Percentiles rank a stretch among this genome's conserved stretches.
phyloP scores from a whole-genome alignment of 2,797 vertebrate genomes.

The Lemur catta region DNA sequence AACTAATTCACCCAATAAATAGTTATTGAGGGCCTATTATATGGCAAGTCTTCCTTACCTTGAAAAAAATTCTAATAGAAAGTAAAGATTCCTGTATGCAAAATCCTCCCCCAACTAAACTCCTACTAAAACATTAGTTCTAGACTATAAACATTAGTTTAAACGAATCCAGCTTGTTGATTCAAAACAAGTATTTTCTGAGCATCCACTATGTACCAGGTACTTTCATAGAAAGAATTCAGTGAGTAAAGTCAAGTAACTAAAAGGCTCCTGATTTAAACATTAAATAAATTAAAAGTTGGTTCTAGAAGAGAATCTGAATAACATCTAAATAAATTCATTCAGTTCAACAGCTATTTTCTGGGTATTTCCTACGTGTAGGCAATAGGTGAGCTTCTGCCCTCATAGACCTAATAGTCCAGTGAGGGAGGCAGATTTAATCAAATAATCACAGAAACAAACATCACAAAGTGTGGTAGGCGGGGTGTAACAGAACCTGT shows the following conservation, averaged over 20 bases:
- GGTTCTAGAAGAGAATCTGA: constrained; percentile 5
- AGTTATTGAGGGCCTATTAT: not conserved
- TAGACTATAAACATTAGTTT: constrained; percentile 23
- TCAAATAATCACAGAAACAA: not conserved
- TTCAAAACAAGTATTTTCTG: constrained; percentile 25
- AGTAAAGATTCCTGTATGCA: constrained; percentile 24
- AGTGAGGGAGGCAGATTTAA: not conserved
- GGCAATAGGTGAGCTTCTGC: not conserved
- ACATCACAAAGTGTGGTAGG: not conserved
- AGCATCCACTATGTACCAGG: not conserved
- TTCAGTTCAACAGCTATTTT: not conserved
- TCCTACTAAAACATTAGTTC: constrained; percentile 11
- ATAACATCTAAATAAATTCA: constrained; percentile 9
- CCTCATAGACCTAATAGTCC: not conserved
- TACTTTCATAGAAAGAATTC: constrained; percentile 31
- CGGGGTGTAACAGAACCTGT: not conserved
- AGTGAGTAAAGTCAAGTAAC: not conserved
- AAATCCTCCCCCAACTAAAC: not conserved
- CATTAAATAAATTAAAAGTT: constrained; percentile 26
- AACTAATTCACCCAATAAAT: not conserved
- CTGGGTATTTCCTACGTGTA: not conserved
- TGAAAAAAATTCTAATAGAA: constrained; percentile 3
- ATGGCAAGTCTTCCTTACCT: not conserved
- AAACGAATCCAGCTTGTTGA: constrained; percentile 13
- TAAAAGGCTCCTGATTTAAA: not conserved